Conservation (phyloP, 2,888 invertebrate genomes). For the Catocala nupta region DNA sequence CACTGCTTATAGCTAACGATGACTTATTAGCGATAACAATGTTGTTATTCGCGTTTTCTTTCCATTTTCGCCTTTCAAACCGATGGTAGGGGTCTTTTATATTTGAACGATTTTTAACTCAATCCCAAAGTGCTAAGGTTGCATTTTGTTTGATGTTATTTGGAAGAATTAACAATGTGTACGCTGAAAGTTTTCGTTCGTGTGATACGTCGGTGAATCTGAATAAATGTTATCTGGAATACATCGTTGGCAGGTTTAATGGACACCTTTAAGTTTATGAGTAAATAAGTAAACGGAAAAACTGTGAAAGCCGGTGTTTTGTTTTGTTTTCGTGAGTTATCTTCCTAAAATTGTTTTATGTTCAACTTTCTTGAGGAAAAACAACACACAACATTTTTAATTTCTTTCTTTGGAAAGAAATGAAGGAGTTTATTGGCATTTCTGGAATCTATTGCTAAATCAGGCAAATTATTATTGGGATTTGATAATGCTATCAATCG, state of each 20-base stretch:
- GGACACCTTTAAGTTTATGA: conserved; percentile 18
- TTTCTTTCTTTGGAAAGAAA: not conserved
- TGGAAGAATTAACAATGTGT: conserved; percentile 45
- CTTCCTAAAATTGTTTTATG: not conserved
- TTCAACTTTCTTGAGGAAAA: not conserved
- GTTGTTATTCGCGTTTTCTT: conserved; percentile 66
- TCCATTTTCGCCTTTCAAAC: conserved; percentile 58
- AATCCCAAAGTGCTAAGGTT: conserved; percentile 5
- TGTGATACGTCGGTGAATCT: conserved; percentile 48
- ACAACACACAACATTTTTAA: not conserved
- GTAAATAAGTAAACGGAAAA: conserved; percentile 8
- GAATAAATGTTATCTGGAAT: conserved; percentile 46
- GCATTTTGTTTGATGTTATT: conserved; percentile 19
- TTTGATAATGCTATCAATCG: no score
- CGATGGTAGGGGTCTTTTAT: conserved; percentile 22
- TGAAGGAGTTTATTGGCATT: no score
- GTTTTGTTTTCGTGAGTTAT: conserved; percentile 1
- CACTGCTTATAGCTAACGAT: conserved; percentile 74
- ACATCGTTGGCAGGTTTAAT: conserved; percentile 19
- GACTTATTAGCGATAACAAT: conserved; percentile 77
- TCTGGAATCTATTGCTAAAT: no score
- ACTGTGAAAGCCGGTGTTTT: not conserved
- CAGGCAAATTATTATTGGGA: no score
- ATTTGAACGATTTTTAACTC: conserved; percentile 25
- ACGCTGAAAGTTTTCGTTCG: conserved; percentile 37